These are phyloP conservation scores for Megaleporinus macrocephalus DNA, from an alignment of 2,113 vertebrate species.

Conservation along the genomic window DNA sequence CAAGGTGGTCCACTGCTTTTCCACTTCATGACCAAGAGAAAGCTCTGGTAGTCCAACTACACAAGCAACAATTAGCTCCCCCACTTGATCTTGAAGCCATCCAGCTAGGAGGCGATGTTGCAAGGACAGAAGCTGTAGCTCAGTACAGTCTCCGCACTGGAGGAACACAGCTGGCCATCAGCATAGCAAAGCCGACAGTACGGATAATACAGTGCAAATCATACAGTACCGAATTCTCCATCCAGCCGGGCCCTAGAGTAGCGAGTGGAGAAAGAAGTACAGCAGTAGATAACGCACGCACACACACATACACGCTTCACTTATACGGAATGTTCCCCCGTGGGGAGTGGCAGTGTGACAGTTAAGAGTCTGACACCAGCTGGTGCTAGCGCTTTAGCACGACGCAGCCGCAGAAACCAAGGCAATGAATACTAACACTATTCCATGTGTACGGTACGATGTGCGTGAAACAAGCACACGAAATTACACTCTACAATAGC, in stretches of 20 bases:
- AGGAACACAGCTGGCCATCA: neutral
- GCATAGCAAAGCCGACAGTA: neutral
- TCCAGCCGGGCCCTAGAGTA: conserved; percentile 20
- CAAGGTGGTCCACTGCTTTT: neutral
- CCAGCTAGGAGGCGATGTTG: neutral
- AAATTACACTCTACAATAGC: neutral
- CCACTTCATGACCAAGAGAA: neutral
- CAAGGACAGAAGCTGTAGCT: neutral
- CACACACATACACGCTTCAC: conserved; percentile 2
- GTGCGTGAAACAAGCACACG: neutral
- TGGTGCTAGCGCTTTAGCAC: neutral
- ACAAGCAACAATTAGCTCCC: neutral
- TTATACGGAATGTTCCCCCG: conserved; percentile 20
- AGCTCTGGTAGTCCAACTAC: neutral
- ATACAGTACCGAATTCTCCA: neutral
- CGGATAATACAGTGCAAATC: conserved; percentile 38
- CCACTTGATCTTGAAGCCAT: neutral
- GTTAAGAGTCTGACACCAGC: neutral
- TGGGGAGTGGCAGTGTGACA: conserved; percentile 47
- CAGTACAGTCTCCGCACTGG: neutral
- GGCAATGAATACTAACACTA: conserved; percentile 44
- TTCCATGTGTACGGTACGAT: conserved; percentile 13
- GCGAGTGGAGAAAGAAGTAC: conserved; percentile 34
- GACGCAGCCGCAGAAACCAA: conserved; percentile 33
- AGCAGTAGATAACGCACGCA: conserved; percentile 38